Base-by-base conservation (phyloP, 2,888 invertebrate species). In the Dicyrtomina minuta region DNA sequence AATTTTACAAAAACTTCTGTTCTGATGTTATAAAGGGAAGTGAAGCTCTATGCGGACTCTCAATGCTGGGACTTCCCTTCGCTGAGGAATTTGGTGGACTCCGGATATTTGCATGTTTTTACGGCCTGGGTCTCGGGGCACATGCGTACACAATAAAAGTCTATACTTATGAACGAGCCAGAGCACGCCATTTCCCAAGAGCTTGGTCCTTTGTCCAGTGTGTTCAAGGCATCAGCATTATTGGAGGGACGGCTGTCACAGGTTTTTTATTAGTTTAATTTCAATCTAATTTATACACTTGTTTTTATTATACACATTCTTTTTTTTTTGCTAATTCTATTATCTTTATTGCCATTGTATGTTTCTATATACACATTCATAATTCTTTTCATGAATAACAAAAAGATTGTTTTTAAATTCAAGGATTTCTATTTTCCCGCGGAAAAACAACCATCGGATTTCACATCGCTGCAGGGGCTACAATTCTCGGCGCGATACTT, bases 131-230 rank as follows among this genome's bases (percentile, higher is more conserved):
- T 82, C 90, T 90, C 81, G 93, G 93, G 55, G 92, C 92, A 8
- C 93, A 92, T 83, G 90, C 90, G 82, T 93, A 93, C 82, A 90
- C 91, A 59, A 84, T 93, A 74, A 93, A 93, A 83, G 91, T 92
- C 89, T 93, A 92, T 83, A 91, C 91, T 0, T 92, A 91, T 81
- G 92, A 93, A 82, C 85, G 92, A 72, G 92, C 93, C 33, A 84
- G 91, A 62, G 91, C 92, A 1, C 85, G 92, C 72, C 90, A 93
- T 82, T 93, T 93, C 80, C 91, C 92, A 0, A 85, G 92, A 66
- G 92, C 92, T 0, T 93, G 92, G 93, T 91, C 92, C 70, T 93
- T 91, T 83, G 89, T 93, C 61, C 91, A 92, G 81, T 91, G 90
- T 81, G 90, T 90, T 13, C 93, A 93, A 82, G 90, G 91, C 17